Conservation (phyloP, 2,113 vertebrate genomes). For the Dromiciops gliroides region DNA sequence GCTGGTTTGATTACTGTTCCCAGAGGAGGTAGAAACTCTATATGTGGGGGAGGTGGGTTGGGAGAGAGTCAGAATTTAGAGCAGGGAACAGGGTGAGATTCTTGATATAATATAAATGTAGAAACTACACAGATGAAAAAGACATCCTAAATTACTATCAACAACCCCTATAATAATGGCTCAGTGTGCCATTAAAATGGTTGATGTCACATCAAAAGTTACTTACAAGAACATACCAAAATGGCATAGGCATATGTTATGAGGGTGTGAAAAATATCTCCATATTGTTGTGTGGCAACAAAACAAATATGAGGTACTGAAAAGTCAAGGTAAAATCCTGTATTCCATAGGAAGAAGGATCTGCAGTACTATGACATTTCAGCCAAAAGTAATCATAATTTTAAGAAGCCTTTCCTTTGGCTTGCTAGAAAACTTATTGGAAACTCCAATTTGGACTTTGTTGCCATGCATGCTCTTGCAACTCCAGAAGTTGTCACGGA, state of each 20-base stretch:
- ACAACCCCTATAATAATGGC: background rate
- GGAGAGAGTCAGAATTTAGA: background rate
- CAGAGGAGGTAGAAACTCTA: background rate
- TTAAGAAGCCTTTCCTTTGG: background rate
- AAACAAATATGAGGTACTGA: background rate
- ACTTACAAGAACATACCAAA: background rate
- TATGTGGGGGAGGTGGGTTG: background rate
- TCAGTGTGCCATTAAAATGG: background rate
- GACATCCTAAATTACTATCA: background rate
- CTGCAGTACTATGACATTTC: background rate
- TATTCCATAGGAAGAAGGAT: background rate
- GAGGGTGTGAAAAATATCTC: background rate
- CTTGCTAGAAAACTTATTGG: background rate
- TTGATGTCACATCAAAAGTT: background rate
- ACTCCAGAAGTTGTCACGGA: background rate
- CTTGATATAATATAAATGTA: background rate
- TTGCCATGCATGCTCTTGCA: background rate
- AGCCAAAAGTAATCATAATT: background rate
- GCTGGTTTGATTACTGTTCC: background rate
- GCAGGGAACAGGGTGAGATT: background rate
- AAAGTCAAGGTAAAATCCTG: background rate
- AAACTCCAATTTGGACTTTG: background rate
- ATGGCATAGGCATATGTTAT: background rate
- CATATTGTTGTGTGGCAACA: background rate
- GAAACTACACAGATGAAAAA: background rate